Evolutionary conservation across 2,888 invertebrate genomes (phyloP).

Genomic region (Dione juno): DNA sequence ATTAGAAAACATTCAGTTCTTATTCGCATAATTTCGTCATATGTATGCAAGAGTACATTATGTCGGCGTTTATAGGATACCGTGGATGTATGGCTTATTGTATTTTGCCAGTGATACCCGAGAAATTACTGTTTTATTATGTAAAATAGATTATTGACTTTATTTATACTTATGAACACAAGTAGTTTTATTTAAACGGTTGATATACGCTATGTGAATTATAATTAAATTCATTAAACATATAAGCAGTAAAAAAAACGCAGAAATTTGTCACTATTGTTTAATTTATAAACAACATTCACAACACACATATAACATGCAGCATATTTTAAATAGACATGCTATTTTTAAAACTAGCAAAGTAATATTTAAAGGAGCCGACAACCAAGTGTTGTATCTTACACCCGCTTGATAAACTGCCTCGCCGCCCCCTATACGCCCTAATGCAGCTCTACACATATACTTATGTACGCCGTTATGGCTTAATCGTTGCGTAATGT

Average conservation of each 20-base stretch:
- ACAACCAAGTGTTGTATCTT: slow-evolving; percentile 51
- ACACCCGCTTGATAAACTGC: slow-evolving; percentile 68
- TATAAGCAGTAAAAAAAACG: too few species aligned
- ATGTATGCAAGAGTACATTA: slow-evolving; percentile 61
- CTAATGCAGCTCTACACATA: slow-evolving; percentile 23
- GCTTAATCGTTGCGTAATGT: slow-evolving; percentile 26
- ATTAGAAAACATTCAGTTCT: slow-evolving; percentile 38
- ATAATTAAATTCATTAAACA: too few species aligned
- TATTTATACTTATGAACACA: neutral
- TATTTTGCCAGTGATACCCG: slow-evolving; percentile 46
- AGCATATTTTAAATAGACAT: slow-evolving; percentile 31
- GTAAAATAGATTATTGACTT: slow-evolving; percentile 31
- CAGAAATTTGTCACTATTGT: too few species aligned
- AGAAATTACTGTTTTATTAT: slow-evolving; percentile 42
- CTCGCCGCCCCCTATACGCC: slow-evolving; percentile 52
- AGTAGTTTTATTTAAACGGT: too few species aligned
- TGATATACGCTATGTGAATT: too few species aligned
- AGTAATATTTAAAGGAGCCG: slow-evolving; percentile 32
- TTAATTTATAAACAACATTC: neutral
- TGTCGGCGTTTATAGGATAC: slow-evolving; percentile 58
- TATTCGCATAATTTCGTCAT: slow-evolving; percentile 69
- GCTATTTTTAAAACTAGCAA: slow-evolving; percentile 24
- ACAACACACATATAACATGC: slow-evolving; percentile 3
- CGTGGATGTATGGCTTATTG: slow-evolving; percentile 59
- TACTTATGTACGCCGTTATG: slow-evolving; percentile 21